phyloP scores from a whole-genome alignment of 2,888 invertebrate species.

The Cheilosia soror region DNA sequence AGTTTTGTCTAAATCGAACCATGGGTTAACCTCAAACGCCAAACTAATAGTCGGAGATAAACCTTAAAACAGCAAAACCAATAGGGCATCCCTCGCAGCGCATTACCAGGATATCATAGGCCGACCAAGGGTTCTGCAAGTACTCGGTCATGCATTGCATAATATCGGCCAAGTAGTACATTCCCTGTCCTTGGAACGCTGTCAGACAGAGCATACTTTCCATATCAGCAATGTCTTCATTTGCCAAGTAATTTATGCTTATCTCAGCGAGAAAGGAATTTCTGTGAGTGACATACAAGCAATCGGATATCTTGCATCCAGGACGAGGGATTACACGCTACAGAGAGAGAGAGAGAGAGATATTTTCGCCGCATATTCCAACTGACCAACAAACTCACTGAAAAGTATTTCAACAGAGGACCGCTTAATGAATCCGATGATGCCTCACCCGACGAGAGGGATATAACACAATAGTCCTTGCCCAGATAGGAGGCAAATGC shows the following conservation, averaged over 20 bases:
- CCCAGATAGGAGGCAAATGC: slow-evolving; percentile 88
- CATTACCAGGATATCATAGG: slow-evolving; percentile 77
- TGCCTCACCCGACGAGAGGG: slow-evolving; percentile 69
- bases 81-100: slow-evolving; percentile 77
- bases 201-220: slow-evolving; percentile 52
- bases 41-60: background rate
- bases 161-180: slow-evolving; percentile 72
- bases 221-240: slow-evolving; percentile 76
- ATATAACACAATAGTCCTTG: slow-evolving; percentile 85
- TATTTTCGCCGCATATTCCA: background rate
- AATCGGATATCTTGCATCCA: slow-evolving; percentile 76
- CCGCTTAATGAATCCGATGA: slow-evolving; percentile 64
- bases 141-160: slow-evolving; percentile 74
- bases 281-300: slow-evolving; percentile 80
- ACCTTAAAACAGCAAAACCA: slow-evolving; percentile 80
- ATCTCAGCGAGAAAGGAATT: slow-evolving; percentile 79
- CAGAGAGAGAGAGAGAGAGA: background rate
- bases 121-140: slow-evolving; percentile 72
- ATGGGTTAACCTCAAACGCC: background rate
- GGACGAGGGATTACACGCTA: slow-evolving; percentile 79
- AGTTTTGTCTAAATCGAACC: slow-evolving; percentile 40
- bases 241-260: slow-evolving; percentile 64
- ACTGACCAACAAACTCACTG: slow-evolving; percentile 76
- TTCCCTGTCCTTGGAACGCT: background rate
- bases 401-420: slow-evolving; percentile 78